Evolutionary conservation across 1,140 invertebrate genomes (phyloP).

Genomic region (Eciton burchellii): DNA sequence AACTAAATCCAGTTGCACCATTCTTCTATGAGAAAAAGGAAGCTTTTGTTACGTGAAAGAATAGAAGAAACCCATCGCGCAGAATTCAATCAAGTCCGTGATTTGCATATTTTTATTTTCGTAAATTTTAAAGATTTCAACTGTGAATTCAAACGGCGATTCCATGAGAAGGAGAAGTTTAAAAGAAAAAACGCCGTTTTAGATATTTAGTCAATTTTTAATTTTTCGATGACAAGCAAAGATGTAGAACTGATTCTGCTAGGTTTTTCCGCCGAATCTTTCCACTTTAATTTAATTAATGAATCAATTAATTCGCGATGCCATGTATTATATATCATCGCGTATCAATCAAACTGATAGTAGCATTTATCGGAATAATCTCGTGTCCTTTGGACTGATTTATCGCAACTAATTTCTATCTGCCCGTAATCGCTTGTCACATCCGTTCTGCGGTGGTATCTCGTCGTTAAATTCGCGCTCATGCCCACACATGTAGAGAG

Average conservation of each 20-base stretch:
- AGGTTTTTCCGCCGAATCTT: not conserved
- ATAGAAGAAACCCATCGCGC: not conserved
- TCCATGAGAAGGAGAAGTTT: not conserved
- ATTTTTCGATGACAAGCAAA: not conserved
- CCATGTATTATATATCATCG: not conserved
- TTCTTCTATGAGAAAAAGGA: not conserved
- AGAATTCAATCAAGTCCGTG: not conserved
- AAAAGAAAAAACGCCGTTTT: not conserved
- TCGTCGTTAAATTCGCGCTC: slow-evolving; percentile 33
- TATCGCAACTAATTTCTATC: slow-evolving; percentile 46
- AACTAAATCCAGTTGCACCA: not conserved
- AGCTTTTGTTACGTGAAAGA: not conserved
- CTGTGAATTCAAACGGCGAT: too few relatives aligned
- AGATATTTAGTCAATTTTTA: too few relatives aligned
- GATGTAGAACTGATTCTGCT: not conserved
- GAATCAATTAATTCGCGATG: not conserved
- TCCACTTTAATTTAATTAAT: not conserved
- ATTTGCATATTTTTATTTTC: slow-evolving; percentile 12
- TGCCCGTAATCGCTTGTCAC: slow-evolving; percentile 40
- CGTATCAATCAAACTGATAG: too few relatives aligned
- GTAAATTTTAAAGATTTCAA: not conserved
- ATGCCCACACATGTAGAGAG: not conserved
- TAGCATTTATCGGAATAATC: slow-evolving; percentile 6
- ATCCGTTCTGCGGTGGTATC: slow-evolving; percentile 20
- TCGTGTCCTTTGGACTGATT: slow-evolving; percentile 35